Conservation (phyloP, 2,113 vertebrate genomes). For the Rhea americana region DNA sequence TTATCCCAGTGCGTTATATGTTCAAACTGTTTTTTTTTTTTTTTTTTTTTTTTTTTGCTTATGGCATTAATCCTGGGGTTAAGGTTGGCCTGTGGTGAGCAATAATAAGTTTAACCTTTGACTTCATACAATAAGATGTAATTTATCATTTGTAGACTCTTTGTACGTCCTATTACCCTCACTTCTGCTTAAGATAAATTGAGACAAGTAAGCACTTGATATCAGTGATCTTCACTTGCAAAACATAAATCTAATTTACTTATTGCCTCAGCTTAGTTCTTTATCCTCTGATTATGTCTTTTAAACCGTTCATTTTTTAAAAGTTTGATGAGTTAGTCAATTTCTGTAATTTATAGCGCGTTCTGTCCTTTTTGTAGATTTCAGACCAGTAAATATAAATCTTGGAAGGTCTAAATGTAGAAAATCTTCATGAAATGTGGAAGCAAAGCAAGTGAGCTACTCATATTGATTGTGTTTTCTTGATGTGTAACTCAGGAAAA, state of each 20-base stretch:
- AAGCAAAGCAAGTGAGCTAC: neutral
- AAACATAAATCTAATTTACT: neutral
- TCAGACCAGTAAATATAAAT: neutral
- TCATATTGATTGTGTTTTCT: neutral
- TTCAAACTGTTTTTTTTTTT: slow-evolving; percentile 10
- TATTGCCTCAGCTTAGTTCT: slow-evolving; percentile 11
- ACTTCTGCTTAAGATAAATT: slow-evolving; percentile 52
- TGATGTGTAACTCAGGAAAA: neutral
- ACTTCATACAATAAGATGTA: slow-evolving; percentile 56
- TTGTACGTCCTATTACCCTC: slow-evolving; percentile 22
- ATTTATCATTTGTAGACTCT: slow-evolving; percentile 70
- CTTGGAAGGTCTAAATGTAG: neutral
- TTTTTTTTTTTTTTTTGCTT: slow-evolving; percentile 57
- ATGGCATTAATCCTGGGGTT: slow-evolving; percentile 74
- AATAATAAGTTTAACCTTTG: slow-evolving; percentile 78
- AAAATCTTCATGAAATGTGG: neutral
- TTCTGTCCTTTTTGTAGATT: neutral
- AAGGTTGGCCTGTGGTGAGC: slow-evolving; percentile 68
- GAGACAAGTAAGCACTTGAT: slow-evolving; percentile 6
- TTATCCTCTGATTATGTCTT: slow-evolving; percentile 19
- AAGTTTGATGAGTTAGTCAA: neutral
- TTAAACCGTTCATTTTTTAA: slow-evolving; percentile 26
- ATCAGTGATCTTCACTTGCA: neutral
- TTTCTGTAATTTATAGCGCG: neutral
- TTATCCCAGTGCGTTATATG: neutral